A percentile compares a stretch with the other conserved stretches of the same genome.
phyloP scores from a whole-genome alignment of 2,113 vertebrate species.

The Cyprinodon brontotheroides region DNA sequence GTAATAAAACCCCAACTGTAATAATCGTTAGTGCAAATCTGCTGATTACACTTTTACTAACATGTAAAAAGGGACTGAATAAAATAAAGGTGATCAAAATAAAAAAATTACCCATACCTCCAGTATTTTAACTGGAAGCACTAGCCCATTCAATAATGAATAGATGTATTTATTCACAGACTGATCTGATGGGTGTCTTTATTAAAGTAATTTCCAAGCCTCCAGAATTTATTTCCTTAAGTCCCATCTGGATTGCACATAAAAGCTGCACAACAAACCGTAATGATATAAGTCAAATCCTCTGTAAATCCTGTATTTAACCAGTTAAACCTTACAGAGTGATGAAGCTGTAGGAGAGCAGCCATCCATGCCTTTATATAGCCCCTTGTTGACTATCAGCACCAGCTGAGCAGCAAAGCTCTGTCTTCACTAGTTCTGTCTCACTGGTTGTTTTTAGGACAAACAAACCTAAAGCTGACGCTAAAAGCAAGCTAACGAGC shows the following conservation, averaged over 20 bases:
- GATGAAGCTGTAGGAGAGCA: constrained; percentile 1
- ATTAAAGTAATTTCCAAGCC: background rate
- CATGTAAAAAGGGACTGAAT: background rate
- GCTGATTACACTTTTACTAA: too few relatives aligned
- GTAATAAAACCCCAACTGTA: too few relatives aligned
- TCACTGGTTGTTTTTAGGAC: constrained; percentile 2
- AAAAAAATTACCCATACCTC: too few relatives aligned
- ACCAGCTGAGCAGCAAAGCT: background rate
- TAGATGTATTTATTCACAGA: too few relatives aligned
- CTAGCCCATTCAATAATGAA: background rate
- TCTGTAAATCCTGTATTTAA: constrained; percentile 56
- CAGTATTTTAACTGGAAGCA: background rate
- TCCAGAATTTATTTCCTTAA: constrained; percentile 27
- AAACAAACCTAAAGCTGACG: background rate
- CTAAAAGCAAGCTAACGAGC: background rate
- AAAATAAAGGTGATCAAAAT: too few relatives aligned
- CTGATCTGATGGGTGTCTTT: background rate
- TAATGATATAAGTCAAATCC: constrained; percentile 78
- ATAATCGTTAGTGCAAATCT: too few relatives aligned
- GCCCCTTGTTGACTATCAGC: background rate
- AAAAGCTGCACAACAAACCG: constrained; percentile 20
- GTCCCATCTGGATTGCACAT: constrained; percentile 24
- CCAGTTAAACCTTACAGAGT: constrained; percentile 34
- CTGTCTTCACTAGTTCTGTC: constrained; percentile 10
- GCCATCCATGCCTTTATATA: background rate